Evolutionary conservation across 2,888 invertebrate species (phyloP).

Genomic region (Phasia obesa): DNA sequence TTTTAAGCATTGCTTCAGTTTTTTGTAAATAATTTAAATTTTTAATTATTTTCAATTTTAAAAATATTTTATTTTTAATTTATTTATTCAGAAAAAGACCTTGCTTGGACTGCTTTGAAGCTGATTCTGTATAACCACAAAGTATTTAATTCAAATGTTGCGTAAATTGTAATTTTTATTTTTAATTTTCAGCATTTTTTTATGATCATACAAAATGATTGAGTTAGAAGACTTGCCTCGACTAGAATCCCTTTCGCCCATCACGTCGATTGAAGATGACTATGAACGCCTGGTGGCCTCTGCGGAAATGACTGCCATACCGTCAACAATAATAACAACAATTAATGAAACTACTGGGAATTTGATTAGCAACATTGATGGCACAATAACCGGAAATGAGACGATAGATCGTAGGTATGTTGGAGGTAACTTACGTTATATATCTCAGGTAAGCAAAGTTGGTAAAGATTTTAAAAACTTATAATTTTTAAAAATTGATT

Average conservation of each 20-base stretch:
- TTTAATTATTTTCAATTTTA: too few relatives aligned
- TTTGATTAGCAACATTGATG: not conserved
- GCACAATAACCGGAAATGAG: not conserved
- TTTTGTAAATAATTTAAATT: too few relatives aligned
- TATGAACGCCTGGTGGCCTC: conserved; percentile 19
- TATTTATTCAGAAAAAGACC: too few relatives aligned
- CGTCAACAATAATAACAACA: conserved; percentile 1
- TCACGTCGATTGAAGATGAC: conserved; percentile 74
- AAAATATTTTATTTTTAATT: too few relatives aligned
- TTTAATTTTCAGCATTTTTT: not conserved
- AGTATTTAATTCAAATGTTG: not conserved
- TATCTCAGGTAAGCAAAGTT: conserved; percentile 77
- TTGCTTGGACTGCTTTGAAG: too few relatives aligned
- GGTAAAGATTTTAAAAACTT: not conserved
- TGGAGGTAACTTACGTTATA: conserved; percentile 74
- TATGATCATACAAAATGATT: conserved; percentile 73
- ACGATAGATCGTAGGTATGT: conserved; percentile 10
- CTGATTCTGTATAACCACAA: too few relatives aligned
- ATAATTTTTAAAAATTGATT: not conserved
- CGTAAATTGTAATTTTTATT: not conserved
- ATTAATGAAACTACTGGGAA: conserved; percentile 22
- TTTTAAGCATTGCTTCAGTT: too few relatives aligned
- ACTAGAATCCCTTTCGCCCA: conserved; percentile 80
- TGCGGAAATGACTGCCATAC: conserved; percentile 24
- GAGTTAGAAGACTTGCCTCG: conserved; percentile 80